Evolutionary conservation across 2,888 invertebrate species (phyloP).

Genomic region (Helleia helle): DNA sequence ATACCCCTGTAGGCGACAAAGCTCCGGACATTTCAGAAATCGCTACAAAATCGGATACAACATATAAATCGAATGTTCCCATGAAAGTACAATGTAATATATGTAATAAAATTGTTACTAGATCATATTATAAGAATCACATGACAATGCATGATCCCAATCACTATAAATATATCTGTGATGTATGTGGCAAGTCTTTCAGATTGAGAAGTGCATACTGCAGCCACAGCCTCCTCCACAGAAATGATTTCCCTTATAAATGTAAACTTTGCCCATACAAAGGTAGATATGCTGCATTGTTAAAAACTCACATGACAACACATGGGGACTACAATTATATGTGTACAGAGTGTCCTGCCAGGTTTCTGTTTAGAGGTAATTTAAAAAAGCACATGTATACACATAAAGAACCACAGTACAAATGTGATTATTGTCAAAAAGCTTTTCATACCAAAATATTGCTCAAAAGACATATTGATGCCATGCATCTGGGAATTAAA

Average conservation of each 20-base stretch:
- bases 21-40: background rate
- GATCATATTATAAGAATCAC: slow-evolving; percentile 31
- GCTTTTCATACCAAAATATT: slow-evolving; percentile 35
- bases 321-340: slow-evolving; percentile 37
- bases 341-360: slow-evolving; percentile 37
- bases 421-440: slow-evolving; percentile 36
- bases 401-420: slow-evolving; percentile 35
- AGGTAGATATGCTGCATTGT: slow-evolving; percentile 27
- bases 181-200: slow-evolving; percentile 34
- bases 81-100: slow-evolving; percentile 30
- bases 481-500: slow-evolving; percentile 38
- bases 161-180: slow-evolving; percentile 32
- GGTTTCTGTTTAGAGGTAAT: slow-evolving; percentile 38
- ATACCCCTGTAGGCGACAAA: background rate
- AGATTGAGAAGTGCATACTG: slow-evolving; percentile 32
- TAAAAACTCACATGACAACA: slow-evolving; percentile 33
- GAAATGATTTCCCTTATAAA: slow-evolving; percentile 30
- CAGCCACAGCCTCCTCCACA: slow-evolving; percentile 33
- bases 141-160: slow-evolving; percentile 34
- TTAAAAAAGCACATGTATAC: slow-evolving; percentile 34
- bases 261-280: slow-evolving; percentile 35
- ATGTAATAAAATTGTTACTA: slow-evolving; percentile 30
- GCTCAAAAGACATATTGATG: slow-evolving; percentile 34
- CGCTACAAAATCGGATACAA: background rate
- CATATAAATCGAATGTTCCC: slow-evolving; percentile 17